Evolutionary conservation across 2,113 vertebrate genomes (phyloP), one percentile per base, ranked within the genome.

Genomic region (Baryphthengus martii): DNA sequence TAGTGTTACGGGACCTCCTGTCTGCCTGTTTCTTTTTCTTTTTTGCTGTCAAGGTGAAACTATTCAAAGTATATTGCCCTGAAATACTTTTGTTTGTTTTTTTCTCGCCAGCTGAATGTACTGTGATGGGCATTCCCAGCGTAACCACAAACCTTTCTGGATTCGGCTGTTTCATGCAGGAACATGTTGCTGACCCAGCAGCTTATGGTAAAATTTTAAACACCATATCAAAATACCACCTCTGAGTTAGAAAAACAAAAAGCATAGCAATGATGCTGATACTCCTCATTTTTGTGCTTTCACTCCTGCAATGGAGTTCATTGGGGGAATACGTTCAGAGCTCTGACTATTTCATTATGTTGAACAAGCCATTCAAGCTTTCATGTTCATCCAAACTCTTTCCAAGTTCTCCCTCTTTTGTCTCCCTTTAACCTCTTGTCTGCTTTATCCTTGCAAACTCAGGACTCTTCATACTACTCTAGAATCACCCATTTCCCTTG

Each of bases 141-240:
- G 99, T 99, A 81, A 99, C 99, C 50, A 99, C 99, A 76, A 99
- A 99, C 96, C 98, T 99, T 29, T 99, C 99, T 3, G 99, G 99
- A 71, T 99, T 99, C 1, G 99, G 99, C 85, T 99, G 99, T 92
- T 99, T 99, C 96, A 98, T 99, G 98, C 99, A 99, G 96, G 99
- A 99, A 65, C 99, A 99, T 0, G 98, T 99, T 63, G 98, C 99
- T 16, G 99, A 99, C 79, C 99, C 99, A 23, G 90, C 98, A 17
- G 99, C 99, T 16, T 99, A 99, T 3, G 99, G 99, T 99, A 93
- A 98, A 79, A 39, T 16, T 42, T 73, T 85, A 70, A 58, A 82
- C 19, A 42, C 15, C 8, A 1, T 45, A 39, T 75, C 40, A 84
- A 75, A 88, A 59, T 67, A 63, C 39, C 7, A 0, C 33, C 35